Evolutionary conservation across 2,888 invertebrate genomes (phyloP).

Genomic region (Nowickia ferox): DNA sequence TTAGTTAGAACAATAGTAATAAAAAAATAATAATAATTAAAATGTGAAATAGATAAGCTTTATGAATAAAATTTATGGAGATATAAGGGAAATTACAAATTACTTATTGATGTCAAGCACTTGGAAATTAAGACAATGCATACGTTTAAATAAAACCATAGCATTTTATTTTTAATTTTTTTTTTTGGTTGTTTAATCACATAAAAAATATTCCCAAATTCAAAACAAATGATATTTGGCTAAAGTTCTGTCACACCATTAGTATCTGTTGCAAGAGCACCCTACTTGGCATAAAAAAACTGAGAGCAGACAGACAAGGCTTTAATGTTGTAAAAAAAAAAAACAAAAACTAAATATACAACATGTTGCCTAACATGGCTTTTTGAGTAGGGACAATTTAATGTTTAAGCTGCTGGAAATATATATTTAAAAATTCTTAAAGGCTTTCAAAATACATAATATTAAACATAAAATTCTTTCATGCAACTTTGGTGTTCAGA

Average conservation of each 20-base stretch:
- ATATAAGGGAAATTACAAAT: background rate
- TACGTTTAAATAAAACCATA: background rate
- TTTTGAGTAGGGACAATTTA: background rate
- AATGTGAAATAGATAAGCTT: background rate
- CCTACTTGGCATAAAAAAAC: background rate
- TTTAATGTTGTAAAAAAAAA: background rate
- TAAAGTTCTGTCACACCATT: conserved; percentile 81
- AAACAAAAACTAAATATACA: background rate
- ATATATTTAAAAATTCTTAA: background rate
- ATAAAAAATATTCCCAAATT: conserved; percentile 26
- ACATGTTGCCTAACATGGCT: background rate
- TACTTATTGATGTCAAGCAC: background rate
- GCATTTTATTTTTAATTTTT: background rate
- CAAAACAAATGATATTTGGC: conserved; percentile 65
- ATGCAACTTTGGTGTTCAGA: conserved; percentile 32
- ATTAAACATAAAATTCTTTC: conserved; percentile 1
- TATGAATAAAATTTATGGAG: background rate
- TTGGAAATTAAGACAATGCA: background rate
- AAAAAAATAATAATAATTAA: background rate
- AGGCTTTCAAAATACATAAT: background rate
- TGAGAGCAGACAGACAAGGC: background rate
- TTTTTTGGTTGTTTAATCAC: background rate
- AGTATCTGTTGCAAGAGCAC: conserved; percentile 73
- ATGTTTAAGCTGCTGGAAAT: background rate
- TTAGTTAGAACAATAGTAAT: background rate